These are phyloP conservation scores for Brienomyrus longianalis DNA, from an alignment of 2,113 vertebrate species.

Conservation along the genomic window DNA sequence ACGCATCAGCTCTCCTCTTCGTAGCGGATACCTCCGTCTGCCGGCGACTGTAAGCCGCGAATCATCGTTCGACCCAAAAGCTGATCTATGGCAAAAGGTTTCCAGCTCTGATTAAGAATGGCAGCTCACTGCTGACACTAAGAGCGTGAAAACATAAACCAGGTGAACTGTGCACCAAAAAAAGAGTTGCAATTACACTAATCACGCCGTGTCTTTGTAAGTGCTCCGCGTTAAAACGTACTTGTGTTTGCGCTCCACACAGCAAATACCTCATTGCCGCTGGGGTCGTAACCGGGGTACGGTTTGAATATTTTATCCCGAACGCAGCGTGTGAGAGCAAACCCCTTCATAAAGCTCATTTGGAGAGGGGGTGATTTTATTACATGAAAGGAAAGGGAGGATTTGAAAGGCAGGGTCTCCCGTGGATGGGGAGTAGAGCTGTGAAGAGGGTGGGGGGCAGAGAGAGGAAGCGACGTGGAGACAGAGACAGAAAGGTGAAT, in stretches of 20 bases:
- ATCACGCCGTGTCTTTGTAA: constrained; percentile 2
- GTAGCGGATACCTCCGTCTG: constrained; percentile 58
- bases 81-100: constrained; percentile 35
- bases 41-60: constrained; percentile 47
- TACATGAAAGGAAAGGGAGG: background rate
- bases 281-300: background rate
- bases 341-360: background rate
- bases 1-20: constrained; percentile 60
- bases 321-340: background rate
- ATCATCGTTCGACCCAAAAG: constrained; percentile 54
- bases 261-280: background rate
- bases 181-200: background rate
- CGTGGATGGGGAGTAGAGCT: background rate
- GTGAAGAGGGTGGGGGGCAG: background rate
- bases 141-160: constrained; percentile 1
- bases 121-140: constrained; percentile 21
- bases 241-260: background rate
- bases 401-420: background rate
- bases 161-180: constrained; percentile 18
- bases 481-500: background rate
- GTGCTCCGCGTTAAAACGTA: background rate
- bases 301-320: constrained; percentile 4
- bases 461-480: background rate
- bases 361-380: background rate
- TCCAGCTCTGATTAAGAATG: constrained; percentile 48